Base-by-base conservation (phyloP, 2,113 vertebrate genomes). In the Actinemys pallida region DNA sequence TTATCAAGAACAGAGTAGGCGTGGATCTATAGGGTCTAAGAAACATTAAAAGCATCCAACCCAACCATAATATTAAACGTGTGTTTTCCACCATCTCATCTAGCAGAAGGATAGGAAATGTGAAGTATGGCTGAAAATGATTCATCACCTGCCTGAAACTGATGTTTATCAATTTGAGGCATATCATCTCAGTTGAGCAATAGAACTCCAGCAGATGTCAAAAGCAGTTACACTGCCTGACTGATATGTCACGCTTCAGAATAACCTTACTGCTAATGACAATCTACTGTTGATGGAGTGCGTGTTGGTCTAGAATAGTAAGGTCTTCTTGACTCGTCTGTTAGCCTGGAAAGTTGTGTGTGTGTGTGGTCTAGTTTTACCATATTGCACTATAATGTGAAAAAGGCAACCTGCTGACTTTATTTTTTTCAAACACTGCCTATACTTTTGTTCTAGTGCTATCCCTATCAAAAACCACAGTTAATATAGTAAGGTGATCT, bases 261-360 rank as follows among this genome's bases (percentile, higher is more conserved):
- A 96, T 94, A 95, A 90, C 96, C 94, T 97, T 95, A 90, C 90
- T 91, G 96, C 89, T 97, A 96, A 96, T 96, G 96, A 96, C 84
- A 96, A 87, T 81, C 81, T 89, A 1, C 52, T 96, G 94, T 88
- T 94, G 95, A 88, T 94, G 93, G 76, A 87, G 72, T 90, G 90
- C 2, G 91, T 94, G 90, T 81, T 96, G 95, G 87, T 96, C 81
- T 57, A n/a, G 95, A 94, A 90, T 93, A 94, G 88, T 85, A 92
- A 94, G 93, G 87, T 97, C 93, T 92, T 93, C 62, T 93, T 62
- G 89, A 83, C 95, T 87, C 85, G 89, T 89, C 89, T 93, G 95
- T 96, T 94, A 96, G 90, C 93, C 96, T 6, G 69, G 56, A 82
- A 80, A 94, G 53, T 84, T 90, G 19, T 81, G 52, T 81, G 86